A percentile compares a stretch with the other conserved stretches of the same genome.
These are phyloP conservation scores for Chaunax sp. DNA, from an alignment of 2,797 vertebrate genomes.

Conservation along the genomic window DNA sequence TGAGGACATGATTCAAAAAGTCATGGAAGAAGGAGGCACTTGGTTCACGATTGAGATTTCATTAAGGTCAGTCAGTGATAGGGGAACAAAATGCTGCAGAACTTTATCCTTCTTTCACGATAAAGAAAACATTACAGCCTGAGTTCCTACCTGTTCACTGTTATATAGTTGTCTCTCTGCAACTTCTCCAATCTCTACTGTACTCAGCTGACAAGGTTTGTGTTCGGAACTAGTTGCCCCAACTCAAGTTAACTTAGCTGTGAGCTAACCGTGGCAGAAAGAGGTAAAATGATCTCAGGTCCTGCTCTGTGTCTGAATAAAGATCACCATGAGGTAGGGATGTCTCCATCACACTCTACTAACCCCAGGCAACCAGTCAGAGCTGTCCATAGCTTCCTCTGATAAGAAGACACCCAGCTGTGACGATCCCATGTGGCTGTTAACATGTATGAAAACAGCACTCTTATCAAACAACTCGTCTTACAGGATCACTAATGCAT, in stretches of 20 bases:
- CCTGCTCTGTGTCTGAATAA: background rate
- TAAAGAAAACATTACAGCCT: too few relatives aligned
- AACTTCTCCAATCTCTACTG: background rate
- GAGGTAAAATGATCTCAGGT: background rate
- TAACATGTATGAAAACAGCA: slow-evolving; percentile 55
- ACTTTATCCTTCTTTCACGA: background rate
- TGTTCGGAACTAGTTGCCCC: background rate
- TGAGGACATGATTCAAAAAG: background rate
- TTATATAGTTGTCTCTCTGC: background rate
- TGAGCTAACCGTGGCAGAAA: background rate
- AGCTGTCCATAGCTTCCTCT: slow-evolving; percentile 10
- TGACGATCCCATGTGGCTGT: slow-evolving; percentile 24
- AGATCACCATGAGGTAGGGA: slow-evolving; percentile 18
- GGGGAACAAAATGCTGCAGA: background rate
- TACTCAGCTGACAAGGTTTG: background rate
- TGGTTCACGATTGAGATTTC: background rate
- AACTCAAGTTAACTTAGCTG: background rate
- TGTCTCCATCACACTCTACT: slow-evolving; percentile 6
- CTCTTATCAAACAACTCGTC: slow-evolving; percentile 27
- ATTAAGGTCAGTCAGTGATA: background rate
- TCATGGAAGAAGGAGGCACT: background rate
- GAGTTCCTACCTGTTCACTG: too few relatives aligned
- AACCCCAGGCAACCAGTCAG: background rate
- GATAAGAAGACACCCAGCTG: slow-evolving; percentile 45
- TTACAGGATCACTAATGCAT: slow-evolving; percentile 36